These are phyloP conservation scores for Ricordea florida DNA, from an alignment of 92 coral and sea anemone species.

Conservation along the genomic window DNA sequence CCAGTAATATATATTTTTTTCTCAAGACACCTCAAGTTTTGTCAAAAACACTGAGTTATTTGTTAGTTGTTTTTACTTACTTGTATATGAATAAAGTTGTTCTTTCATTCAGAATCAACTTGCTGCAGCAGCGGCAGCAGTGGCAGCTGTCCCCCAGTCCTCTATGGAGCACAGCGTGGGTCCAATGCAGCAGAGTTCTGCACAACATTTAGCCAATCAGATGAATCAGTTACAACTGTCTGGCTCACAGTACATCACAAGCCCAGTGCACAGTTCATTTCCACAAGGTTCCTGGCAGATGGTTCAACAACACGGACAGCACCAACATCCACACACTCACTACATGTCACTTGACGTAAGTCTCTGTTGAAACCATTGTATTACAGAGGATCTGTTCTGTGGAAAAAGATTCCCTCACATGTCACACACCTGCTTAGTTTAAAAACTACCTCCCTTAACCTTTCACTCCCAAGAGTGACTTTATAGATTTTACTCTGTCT, in stretches of 20 bases:
- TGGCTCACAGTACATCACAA: conserved; percentile 87
- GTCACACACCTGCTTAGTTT: no score
- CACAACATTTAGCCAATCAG: conserved; percentile 83
- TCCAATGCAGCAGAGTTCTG: conserved; percentile 77
- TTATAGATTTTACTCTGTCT: neutral
- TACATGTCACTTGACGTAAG: conserved; percentile 80
- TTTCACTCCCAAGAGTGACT: no score
- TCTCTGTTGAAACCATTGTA: no score
- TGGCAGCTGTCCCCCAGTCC: conserved; percentile 58
- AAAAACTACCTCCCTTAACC: no score
- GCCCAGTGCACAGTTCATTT: conserved; percentile 88
- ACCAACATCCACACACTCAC: conserved; percentile 62
- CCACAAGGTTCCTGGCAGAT: conserved; percentile 92
- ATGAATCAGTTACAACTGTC: conserved; percentile 96
- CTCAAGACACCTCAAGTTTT: no score
- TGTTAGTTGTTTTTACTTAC: neutral
- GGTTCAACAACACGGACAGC: conserved; percentile 80
- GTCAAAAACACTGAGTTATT: no score
- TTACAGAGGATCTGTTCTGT: no score
- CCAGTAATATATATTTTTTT: no score
- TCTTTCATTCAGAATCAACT: conserved; percentile 41
- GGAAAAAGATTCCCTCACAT: no score
- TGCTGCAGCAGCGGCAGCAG: conserved; percentile 53
- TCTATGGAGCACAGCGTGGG: conserved; percentile 72
- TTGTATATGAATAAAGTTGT: no score